phyloP scores from a whole-genome alignment of 2,888 invertebrate species.

The Epirrita christyi region DNA sequence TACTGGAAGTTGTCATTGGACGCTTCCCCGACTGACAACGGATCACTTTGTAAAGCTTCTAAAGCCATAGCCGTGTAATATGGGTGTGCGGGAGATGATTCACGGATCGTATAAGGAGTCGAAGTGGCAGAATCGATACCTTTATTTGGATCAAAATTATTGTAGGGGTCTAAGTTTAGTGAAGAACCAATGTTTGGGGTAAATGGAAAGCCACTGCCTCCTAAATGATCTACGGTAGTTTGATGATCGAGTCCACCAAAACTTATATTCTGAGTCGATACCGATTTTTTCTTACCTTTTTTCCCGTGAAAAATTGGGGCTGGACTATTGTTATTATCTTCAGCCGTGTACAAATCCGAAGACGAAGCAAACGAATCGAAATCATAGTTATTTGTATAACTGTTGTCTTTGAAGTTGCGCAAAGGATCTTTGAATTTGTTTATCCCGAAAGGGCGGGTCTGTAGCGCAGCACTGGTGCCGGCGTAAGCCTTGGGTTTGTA shows the following conservation, averaged over 20 bases:
- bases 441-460: constrained; percentile 45
- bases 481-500: constrained; percentile 62
- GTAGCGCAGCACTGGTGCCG: constrained; percentile 45
- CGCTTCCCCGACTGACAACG: constrained; percentile 61
- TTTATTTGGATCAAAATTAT: constrained; percentile 50
- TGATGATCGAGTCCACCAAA: constrained; percentile 72
- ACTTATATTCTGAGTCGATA: constrained; percentile 75
- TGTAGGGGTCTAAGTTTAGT: constrained; percentile 50
- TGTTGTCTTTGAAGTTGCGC: constrained; percentile 59
- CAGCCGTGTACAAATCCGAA: constrained; percentile 60
- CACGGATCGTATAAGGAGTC: constrained; percentile 62
- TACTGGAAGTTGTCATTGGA: constrained; percentile 73
- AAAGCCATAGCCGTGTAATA: constrained; percentile 71
- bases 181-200: constrained; percentile 51
- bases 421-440: constrained; percentile 65
- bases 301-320: constrained; percentile 46
- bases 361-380: constrained; percentile 70
- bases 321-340: constrained; percentile 54
- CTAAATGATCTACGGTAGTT: constrained; percentile 67
- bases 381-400: constrained; percentile 65
- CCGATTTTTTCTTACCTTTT: constrained; percentile 70
- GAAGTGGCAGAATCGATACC: constrained; percentile 52
- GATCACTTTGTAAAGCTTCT: constrained; percentile 64
- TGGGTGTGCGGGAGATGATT: constrained; percentile 64
- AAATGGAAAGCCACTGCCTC: constrained; percentile 52